phyloP scores from a whole-genome alignment of 2,888 invertebrate genomes.

The Andrena chrysosceles region DNA sequence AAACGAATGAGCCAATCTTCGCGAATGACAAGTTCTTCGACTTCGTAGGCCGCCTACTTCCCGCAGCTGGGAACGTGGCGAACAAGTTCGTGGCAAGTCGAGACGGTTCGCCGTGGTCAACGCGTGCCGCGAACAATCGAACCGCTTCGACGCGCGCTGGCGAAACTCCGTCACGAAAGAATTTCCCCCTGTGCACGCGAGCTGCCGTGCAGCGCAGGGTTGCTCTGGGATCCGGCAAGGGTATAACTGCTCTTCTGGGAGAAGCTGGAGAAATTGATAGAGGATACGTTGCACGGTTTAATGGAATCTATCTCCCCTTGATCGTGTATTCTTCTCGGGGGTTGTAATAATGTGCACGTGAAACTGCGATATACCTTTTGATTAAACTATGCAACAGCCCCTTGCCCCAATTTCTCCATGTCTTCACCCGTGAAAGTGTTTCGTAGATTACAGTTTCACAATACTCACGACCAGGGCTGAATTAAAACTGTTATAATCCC shows the following conservation, averaged over 20 bases:
- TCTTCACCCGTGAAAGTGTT: not conserved
- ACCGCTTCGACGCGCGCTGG: conserved; percentile 7
- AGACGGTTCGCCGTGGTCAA: not conserved
- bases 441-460: not conserved
- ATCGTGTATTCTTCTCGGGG: not conserved
- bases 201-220: not conserved
- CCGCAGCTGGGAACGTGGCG: conserved; percentile 6
- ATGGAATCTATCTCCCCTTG: conserved; percentile 3
- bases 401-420: not conserved
- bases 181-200: conserved; percentile 3
- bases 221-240: not conserved
- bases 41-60: not conserved
- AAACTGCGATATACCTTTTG: not conserved
- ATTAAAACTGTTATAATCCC: no score
- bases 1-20: conserved; percentile 36
- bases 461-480: no score
- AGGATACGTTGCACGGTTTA: not conserved
- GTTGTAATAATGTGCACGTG: not conserved
- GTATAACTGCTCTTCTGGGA: not conserved
- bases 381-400: not conserved
- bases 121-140: conserved; percentile 5
- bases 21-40: conserved; percentile 19
- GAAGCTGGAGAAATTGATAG: not conserved
- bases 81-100: conserved; percentile 19
- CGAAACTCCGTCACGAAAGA: not conserved